Evolutionary conservation across 35 echinoderm and acorn worm genomes (phyloP).

Genomic region (Ophiothrix spiculata): DNA sequence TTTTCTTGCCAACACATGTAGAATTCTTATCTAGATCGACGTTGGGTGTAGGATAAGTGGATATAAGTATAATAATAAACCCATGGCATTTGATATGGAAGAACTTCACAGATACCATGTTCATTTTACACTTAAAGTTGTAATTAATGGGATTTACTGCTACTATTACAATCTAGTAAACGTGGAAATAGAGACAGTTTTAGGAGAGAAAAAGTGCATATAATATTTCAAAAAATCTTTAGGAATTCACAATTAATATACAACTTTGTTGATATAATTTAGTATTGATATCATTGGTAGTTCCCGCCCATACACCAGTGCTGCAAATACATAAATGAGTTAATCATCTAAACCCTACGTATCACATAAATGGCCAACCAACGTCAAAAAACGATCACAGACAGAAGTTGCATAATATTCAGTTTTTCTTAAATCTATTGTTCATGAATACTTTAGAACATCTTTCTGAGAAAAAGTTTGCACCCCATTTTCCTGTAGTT

Average conservation of each 20-base stretch:
- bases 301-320: neutral
- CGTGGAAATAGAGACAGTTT: neutral
- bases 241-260: neutral
- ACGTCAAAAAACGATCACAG: constrained; percentile 3
- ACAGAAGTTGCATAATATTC: constrained; percentile 16
- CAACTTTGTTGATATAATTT: neutral
- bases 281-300: neutral
- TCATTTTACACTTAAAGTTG: neutral
- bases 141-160: neutral
- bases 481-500: neutral
- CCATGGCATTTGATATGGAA: neutral
- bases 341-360: neutral
- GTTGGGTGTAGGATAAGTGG: neutral
- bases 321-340: neutral
- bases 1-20: too few species aligned
- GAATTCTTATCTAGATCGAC: too few species aligned
- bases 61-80: neutral
- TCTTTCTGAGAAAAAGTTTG: constrained; percentile 15
- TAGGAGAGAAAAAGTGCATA: neutral
- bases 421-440: constrained; percentile 9
- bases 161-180: constrained; percentile 4
- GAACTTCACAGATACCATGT: neutral
- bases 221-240: neutral
- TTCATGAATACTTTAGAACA: constrained; percentile 6
- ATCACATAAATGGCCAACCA: constrained; percentile 3